These are phyloP conservation scores for Melieria picta DNA, from an alignment of 2,888 invertebrate genomes.

Conservation along the genomic window DNA sequence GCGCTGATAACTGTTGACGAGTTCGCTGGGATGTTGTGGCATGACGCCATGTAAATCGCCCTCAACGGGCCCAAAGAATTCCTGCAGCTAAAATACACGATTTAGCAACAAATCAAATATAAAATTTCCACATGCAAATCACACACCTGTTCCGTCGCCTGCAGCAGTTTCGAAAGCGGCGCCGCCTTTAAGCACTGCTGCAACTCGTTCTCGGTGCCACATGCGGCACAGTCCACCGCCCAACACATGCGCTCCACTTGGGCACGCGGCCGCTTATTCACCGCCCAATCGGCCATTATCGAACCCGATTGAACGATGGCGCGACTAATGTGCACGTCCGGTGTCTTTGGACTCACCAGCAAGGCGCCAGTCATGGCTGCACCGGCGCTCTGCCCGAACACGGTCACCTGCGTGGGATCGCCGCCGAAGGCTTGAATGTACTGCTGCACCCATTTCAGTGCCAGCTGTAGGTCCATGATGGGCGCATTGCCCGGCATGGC, in stretches of 20 bases:
- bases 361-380: conserved; percentile 66
- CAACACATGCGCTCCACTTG: conserved; percentile 58
- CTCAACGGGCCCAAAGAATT: conserved; percentile 51
- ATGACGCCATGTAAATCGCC: conserved; percentile 52
- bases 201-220: conserved; percentile 45
- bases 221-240: conserved; percentile 50
- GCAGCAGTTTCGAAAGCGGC: conserved; percentile 51
- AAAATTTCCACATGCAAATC: neutral
- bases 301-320: conserved; percentile 70
- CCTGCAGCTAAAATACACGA: conserved; percentile 34
- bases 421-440: conserved; percentile 69
- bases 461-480: conserved; percentile 67
- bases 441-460: conserved; percentile 68
- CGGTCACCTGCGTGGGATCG: conserved; percentile 66
- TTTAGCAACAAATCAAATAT: neutral
- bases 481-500: conserved; percentile 70
- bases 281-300: conserved; percentile 67
- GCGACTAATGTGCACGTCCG: conserved; percentile 63
- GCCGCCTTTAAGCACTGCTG: conserved; percentile 55
- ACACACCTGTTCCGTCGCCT: conserved; percentile 43
- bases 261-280: conserved; percentile 60
- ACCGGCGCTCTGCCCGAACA: conserved; percentile 70
- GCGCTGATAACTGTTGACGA: conserved; percentile 51
- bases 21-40: conserved; percentile 48
- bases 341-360: conserved; percentile 64